These are phyloP conservation scores for Hippocampus barbouri DNA, from an alignment of 2,113 vertebrate genomes.

Conservation along the genomic window DNA sequence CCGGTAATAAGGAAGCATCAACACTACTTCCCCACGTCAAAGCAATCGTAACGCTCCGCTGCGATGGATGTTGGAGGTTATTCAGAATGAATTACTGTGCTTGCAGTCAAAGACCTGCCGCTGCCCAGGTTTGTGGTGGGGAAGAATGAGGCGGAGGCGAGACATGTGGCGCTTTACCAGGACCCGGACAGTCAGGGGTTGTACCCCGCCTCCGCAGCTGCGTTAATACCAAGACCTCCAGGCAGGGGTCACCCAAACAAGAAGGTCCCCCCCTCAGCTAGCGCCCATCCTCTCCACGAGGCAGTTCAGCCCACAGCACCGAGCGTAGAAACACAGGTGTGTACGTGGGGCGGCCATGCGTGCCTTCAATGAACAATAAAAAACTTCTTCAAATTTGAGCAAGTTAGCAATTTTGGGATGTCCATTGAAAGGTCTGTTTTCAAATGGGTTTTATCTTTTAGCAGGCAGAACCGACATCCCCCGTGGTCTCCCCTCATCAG, in stretches of 20 bases:
- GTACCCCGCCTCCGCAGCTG: constrained; percentile 82
- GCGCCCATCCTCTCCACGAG: constrained; percentile 82
- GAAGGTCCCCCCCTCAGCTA: constrained; percentile 70
- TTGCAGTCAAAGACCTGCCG: constrained; percentile 90
- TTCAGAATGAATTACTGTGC: background rate
- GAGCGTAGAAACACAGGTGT: constrained; percentile 84
- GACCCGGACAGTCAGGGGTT: constrained; percentile 88
- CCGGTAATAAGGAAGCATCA: constrained; percentile 29
- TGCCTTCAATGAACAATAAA: background rate
- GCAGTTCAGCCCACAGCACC: constrained; percentile 79
- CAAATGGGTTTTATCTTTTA: background rate
- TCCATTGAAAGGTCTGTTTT: background rate
- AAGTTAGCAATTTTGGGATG: background rate
- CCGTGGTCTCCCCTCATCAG: constrained; percentile 93
- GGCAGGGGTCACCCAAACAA: constrained; percentile 85
- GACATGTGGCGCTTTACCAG: constrained; percentile 82
- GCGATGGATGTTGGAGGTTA: background rate
- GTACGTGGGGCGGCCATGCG: background rate
- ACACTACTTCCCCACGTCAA: constrained; percentile 36
- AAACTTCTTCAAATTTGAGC: background rate
- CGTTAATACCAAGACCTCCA: constrained; percentile 90
- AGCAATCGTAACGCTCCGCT: background rate
- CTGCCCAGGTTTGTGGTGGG: constrained; percentile 89
- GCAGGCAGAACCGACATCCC: constrained; percentile 88
- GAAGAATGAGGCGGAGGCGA: constrained; percentile 90